Percentiles rank a stretch among this genome's conserved stretches.
Conservation (phyloP, 2,113 vertebrate species). For the Proterorhinus semilunaris region DNA sequence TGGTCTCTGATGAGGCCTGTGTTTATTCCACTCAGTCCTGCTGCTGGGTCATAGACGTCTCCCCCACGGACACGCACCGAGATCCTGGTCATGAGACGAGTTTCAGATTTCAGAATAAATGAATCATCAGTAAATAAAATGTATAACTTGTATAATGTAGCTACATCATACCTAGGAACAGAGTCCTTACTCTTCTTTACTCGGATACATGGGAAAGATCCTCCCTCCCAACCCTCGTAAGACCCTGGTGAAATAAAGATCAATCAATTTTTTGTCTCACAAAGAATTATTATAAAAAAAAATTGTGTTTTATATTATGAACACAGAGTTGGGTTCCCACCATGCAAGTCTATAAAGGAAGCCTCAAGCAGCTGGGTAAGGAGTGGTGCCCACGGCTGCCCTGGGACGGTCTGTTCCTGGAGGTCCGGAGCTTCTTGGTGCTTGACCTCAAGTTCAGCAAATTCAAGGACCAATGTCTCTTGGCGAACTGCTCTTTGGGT, state of each 20-base stretch:
- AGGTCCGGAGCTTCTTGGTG: slow-evolving; percentile 76
- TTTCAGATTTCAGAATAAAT: not conserved
- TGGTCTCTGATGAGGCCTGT: slow-evolving; percentile 76
- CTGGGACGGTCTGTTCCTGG: slow-evolving; percentile 50
- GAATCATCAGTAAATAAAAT: no score
- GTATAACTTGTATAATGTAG: not conserved
- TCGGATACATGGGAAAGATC: slow-evolving; percentile 83
- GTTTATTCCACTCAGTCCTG: slow-evolving; percentile 60
- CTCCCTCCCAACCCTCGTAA: slow-evolving; percentile 83
- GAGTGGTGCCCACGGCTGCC: slow-evolving; percentile 53
- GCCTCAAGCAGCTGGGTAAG: slow-evolving; percentile 77
- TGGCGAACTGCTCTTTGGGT: slow-evolving; percentile 75
- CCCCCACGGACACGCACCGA: slow-evolving; percentile 71
- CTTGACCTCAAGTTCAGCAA: slow-evolving; percentile 79
- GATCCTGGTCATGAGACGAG: slow-evolving; percentile 59
- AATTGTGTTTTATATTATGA: not conserved
- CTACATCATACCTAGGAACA: slow-evolving; percentile 77
- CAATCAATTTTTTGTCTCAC: not conserved
- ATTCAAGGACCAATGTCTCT: slow-evolving; percentile 81
- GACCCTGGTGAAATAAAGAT: slow-evolving; percentile 68
- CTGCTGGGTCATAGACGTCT: slow-evolving; percentile 67
- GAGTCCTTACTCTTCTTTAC: slow-evolving; percentile 80
- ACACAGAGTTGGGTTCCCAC: slow-evolving; percentile 56
- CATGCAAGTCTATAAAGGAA: slow-evolving; percentile 84
- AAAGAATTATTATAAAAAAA: not conserved